These are phyloP conservation scores for Seriola quinqueradiata DNA, from an alignment of 2,113 vertebrate genomes.

Conservation along the genomic window DNA sequence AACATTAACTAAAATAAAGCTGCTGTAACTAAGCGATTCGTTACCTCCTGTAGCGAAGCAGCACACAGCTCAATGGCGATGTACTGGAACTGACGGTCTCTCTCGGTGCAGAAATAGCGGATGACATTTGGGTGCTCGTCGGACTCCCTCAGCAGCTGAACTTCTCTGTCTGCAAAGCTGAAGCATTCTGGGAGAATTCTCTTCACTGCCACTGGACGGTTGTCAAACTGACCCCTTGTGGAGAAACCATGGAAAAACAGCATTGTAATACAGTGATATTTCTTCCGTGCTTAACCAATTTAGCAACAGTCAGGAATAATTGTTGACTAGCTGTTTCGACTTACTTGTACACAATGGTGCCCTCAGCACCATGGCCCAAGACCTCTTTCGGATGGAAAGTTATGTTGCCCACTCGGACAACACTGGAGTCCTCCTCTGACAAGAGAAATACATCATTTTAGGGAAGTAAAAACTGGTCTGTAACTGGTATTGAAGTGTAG, in stretches of 20 bases:
- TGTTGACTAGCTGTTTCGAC: constrained; percentile 22
- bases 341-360: constrained; percentile 98
- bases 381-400: constrained; percentile 92
- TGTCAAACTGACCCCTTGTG: constrained; percentile 94
- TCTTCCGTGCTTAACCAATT: background rate
- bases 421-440: constrained; percentile 87
- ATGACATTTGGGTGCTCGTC: constrained; percentile 98
- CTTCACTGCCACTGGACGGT: constrained; percentile 94
- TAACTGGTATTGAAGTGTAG: background rate
- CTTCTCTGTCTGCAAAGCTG: constrained; percentile 97
- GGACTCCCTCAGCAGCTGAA: constrained; percentile 94
- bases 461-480: background rate
- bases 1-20: background rate
- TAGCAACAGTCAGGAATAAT: background rate
- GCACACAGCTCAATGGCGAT: constrained; percentile 96
- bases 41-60: constrained; percentile 94
- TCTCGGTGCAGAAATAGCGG: constrained; percentile 97
- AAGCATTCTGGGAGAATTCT: constrained; percentile 98
- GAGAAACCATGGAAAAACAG: constrained; percentile 28
- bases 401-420: constrained; percentile 94
- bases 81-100: constrained; percentile 98
- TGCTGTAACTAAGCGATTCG: background rate
- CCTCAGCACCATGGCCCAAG: constrained; percentile 95
- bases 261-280: background rate
- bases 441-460: background rate